Evolutionary conservation across 1,140 invertebrate species (phyloP), one percentile per base, ranked within the genome.

Genomic region (Cyclina sinensis): DNA sequence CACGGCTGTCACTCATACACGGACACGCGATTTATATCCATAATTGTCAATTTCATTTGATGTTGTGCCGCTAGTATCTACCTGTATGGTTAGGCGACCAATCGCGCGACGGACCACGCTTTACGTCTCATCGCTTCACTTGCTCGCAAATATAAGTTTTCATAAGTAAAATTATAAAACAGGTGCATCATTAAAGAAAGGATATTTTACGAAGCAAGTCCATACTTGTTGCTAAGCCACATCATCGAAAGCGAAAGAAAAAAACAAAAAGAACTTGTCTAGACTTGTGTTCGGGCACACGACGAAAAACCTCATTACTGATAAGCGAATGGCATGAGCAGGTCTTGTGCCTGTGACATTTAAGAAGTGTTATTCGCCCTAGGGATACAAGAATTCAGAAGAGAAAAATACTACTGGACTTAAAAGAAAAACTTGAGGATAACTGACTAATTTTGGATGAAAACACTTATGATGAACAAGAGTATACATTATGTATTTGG

Each of bases 1-100:
- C 85, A 37, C 46, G 39, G 18, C 73, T 87, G 85, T 87, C 85
- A 79, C 51, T 87, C 85, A 87, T 43, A 37, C 21, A 21, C 43
- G 32, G 73, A 87, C 79, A 70, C 86, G 79, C 79, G 59, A 59
- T 87, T 74, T 83, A 57, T 62, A 27, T 46, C 78, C 65, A 76
- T 57, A 83, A 82, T 82, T 88, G 78, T 74, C 78, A 73, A 82
- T 87, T 80, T 87, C 76, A 87, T 79, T 80, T 87, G 85, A 65
- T 80, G 62, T 59, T 43, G 9, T 11, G 70, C 39, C 62, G 65
- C 37, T 16, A 24, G 82, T 70, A 32, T 54, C n/a, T 73, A 70
- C 82, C 62, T 73, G 65, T 51, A 35, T 27, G n/a, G 14, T 9
- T 14, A 32, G 16, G 46, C 65, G 39, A 37, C 79, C 79, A 81